These are phyloP conservation scores for Bungarus multicinctus DNA, from an alignment of 2,113 vertebrate species.

Conservation along the genomic window DNA sequence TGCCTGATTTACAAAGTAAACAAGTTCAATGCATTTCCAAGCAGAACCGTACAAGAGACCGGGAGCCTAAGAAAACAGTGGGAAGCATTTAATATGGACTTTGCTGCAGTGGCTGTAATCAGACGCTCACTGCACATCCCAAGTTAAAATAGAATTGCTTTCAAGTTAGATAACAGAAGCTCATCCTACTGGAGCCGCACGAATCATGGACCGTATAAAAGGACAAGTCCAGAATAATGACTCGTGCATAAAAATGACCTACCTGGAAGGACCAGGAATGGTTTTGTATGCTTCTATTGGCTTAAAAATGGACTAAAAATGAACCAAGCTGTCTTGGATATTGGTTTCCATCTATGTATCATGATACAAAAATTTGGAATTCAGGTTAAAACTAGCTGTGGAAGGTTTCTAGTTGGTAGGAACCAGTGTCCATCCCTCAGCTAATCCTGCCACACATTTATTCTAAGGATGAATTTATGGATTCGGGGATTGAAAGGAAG, in stretches of 20 bases:
- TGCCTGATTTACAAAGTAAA: neutral
- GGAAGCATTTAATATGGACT: too few relatives aligned
- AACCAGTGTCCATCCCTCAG: too few relatives aligned
- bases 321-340: constrained; percentile 43
- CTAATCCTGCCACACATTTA: neutral
- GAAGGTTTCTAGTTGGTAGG: neutral
- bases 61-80: neutral
- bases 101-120: too few relatives aligned
- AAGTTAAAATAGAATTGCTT: neutral
- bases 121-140: too few relatives aligned
- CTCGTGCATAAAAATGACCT: too few relatives aligned
- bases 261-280: neutral
- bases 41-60: constrained; percentile 2
- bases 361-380: neutral
- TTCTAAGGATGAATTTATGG: neutral
- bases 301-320: constrained; percentile 47
- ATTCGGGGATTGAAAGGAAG: neutral
- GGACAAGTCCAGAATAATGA: neutral
- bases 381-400: neutral
- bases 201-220: neutral
- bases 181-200: neutral
- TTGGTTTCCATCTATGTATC: constrained; percentile 10
- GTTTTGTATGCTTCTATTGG: neutral
- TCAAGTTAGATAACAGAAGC: neutral
- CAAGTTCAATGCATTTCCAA: constrained; percentile 11